Evolutionary conservation across 2,888 invertebrate genomes (phyloP), one percentile per base, ranked within the genome.

Genomic region (Amaurobius ferox): DNA sequence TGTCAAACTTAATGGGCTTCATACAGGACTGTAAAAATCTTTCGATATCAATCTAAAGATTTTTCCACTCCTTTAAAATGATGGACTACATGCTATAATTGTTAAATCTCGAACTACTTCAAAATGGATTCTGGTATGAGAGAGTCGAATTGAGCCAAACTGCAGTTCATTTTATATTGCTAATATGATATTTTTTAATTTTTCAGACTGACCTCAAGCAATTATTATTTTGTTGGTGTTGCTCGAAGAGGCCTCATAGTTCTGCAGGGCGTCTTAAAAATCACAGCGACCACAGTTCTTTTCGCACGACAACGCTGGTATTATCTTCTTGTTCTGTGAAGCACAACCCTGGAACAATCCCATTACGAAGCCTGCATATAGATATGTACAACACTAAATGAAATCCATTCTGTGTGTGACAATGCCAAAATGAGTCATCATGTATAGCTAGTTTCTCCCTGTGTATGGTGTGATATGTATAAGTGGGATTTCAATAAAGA

Each of bases 191-290:
- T 28, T 44, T 40, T 40, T 29, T 67, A 55, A 35, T 16, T 11
- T 30, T 70, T 3, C 55, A 87, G 87, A 77, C 81, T 40, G 87
- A 87, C 48, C 62, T 87, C 28, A 81, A 87, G n/a, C 87, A 87
- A 30, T 67, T 87, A 6, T 7, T 87, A 48, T 87, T 78, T 32
- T 87, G 87, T 23, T 87, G 87, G 16, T 80, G 80, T 39, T 77
- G 80, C 66, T 7, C 76, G 29, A 48, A 64, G 11, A 71, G 64
- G 7, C 79, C 79, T 11, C 74, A 77, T 6, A 35, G 74, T 13
- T 77, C 40, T 28, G 77, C 71, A 13, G 48, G 62, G 9, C 39
- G 79, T 3, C 70, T 80, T 30, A 86, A 74, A 62, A 74, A 71
- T 67, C 28, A 55, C 40, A 80, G 76, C 44, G 70, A 77, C 55